Conservation (phyloP, 2,797 vertebrate genomes). For the Galaxias olidus region DNA sequence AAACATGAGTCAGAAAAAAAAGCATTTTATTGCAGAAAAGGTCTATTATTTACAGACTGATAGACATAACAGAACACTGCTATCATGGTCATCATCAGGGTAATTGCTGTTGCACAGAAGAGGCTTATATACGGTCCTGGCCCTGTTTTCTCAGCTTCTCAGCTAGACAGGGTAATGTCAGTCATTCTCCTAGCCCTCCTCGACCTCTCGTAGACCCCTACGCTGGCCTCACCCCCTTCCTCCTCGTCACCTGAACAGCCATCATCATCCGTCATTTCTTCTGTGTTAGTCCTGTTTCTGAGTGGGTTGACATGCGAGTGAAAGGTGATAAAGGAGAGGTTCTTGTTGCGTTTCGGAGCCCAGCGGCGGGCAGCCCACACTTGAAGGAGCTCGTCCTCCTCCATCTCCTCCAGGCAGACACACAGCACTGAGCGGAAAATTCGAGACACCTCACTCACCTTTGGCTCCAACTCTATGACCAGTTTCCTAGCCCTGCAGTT, state of each 20-base stretch:
- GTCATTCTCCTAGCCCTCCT: constrained; percentile 57
- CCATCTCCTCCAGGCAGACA: constrained; percentile 43
- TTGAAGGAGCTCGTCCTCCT: constrained; percentile 13
- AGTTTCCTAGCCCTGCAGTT: constrained; percentile 48
- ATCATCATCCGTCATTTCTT: not conserved
- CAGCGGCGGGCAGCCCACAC: constrained; percentile 6
- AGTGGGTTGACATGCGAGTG: constrained; percentile 34
- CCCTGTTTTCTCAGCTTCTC: constrained; percentile 11
- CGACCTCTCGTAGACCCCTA: constrained; percentile 25
- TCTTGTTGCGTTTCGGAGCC: constrained; percentile 37
- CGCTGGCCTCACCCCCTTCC: not conserved
- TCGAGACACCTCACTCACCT: constrained; percentile 46
- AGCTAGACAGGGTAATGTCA: constrained; percentile 32
- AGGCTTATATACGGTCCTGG: too few species aligned
- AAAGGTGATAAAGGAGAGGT: constrained; percentile 46
- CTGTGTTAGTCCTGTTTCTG: not conserved
- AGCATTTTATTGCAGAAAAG: too few species aligned
- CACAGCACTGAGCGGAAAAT: constrained; percentile 49
- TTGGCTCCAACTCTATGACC: constrained; percentile 52
- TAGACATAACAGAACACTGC: too few species aligned
- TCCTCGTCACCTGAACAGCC: constrained; percentile 13
- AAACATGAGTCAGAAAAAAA: too few species aligned
- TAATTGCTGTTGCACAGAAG: too few species aligned
- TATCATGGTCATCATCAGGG: too few species aligned
- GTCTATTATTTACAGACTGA: too few species aligned